Base-by-base conservation (phyloP, 1,140 invertebrate genomes). In the Choristoneura fumiferana region DNA sequence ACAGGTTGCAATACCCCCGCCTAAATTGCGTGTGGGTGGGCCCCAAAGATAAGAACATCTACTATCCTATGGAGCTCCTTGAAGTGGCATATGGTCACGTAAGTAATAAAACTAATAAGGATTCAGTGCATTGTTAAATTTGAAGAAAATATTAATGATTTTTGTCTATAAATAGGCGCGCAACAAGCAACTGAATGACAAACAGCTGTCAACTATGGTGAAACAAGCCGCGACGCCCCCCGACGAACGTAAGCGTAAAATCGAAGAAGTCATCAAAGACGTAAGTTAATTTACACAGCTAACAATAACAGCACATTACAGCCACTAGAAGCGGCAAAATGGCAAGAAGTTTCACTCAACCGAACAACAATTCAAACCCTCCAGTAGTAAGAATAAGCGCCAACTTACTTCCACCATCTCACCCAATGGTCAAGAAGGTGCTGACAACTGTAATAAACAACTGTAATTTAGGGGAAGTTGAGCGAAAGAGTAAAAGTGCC, bases 151-250 rank as follows among this genome's bases (percentile, higher is more conserved):
- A n/a, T n/a, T n/a, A n/a, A n/a, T n/a, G n/a, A n/a, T n/a, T n/a
- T n/a, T n/a, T n/a, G n/a, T 17, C 6, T 39, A 8, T 22, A 29
- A n/a, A 18, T 40, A 85, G 84, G 63, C 76, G 0, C 49, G 70
- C 1, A 77, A 89, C 57, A 89, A 82, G 38, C 91, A 91, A 45
- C 73, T 91, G 38, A 84, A 81, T 3, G 72, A 85, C 6, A 74
- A 35, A 0, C 94, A 95, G 78, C 92, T 94, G 0, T 60, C 90
- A 0, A 82, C 70, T 0, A 94, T 96, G 93, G 94, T 96, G 0
- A 80, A 68, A 34, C 84, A 84, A 38, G 92, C 94, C 0, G 94
- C 94, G 0, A 94, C 92, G 0, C 69, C 82, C 4, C 92, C 94
- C 0, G 68, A 88, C 1, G 73, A 67, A 0, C 89, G 95, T 0